A percentile compares a stretch with the other conserved stretches of the same genome.
phyloP scores from a whole-genome alignment of 1,140 invertebrate genomes.

The Chymomyza costata region DNA sequence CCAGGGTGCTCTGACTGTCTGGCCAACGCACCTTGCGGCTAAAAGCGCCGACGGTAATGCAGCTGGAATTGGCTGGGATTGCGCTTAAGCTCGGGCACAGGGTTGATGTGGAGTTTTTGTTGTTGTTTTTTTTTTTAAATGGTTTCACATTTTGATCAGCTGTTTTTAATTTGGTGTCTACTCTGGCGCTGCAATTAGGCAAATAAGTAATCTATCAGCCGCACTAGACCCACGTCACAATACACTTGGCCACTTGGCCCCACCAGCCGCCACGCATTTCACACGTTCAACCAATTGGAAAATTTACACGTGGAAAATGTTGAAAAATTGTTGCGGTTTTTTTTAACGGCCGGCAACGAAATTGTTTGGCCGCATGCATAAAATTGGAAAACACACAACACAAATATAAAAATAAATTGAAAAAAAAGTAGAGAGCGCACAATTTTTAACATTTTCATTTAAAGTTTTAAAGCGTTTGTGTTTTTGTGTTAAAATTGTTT shows the following conservation, averaged over 20 bases:
- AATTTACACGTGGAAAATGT: conserved; percentile 74
- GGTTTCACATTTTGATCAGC: too few species aligned
- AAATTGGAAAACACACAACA: conserved; percentile 59
- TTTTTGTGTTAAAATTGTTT: conserved; percentile 15
- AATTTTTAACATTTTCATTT: conserved; percentile 66
- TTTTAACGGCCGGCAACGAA: conserved; percentile 29
- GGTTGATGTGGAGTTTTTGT: too few species aligned
- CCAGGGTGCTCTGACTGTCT: conserved; percentile 6
- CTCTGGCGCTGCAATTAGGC: too few species aligned
- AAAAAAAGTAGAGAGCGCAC: too few species aligned
- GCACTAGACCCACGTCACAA: neutral
- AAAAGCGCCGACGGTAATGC: conserved; percentile 35
- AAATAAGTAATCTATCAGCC: too few species aligned
- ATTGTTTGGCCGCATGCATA: conserved; percentile 46
- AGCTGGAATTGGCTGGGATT: neutral
- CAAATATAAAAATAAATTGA: too few species aligned
- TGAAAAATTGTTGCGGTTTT: conserved; percentile 74
- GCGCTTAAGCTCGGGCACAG: too few species aligned
- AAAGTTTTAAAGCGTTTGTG: conserved; percentile 49
- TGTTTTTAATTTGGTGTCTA: too few species aligned
- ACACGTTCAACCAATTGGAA: conserved; percentile 70
- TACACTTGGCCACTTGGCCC: neutral
- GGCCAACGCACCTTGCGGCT: conserved; percentile 8
- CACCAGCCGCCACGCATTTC: conserved; percentile 29
- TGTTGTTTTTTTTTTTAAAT: too few species aligned